Base-by-base conservation (phyloP, 2,888 invertebrate species). In the Chromoteleia sp. region DNA sequence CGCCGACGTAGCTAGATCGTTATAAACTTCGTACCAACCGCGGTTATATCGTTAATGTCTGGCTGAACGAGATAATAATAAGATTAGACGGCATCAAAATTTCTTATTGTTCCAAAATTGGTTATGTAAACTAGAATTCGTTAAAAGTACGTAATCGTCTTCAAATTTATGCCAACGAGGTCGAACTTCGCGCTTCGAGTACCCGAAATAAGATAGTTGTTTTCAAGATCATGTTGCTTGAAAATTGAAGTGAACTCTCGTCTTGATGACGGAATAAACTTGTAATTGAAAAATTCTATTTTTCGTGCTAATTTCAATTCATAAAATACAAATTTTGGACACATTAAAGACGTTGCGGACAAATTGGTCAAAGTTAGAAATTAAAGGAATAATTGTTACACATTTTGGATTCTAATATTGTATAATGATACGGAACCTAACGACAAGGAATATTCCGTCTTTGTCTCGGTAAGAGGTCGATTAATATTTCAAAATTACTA, bases 401-500 rank as follows among this genome's bases (percentile, higher is more conserved):
- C n/a, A n/a, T n/a, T 33, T 33, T 33, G 10, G 6, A 33, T 8
- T 8, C 7, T 33, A 33, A 33, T 10, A 10, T 1, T 33, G 10
- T 1, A 5, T 1, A 33, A 1, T 43, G 8, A 17, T 1, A 43
- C 6, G 6, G 12, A 43, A 43, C 6, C 15, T n/a, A 19, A n/a
- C n/a, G n/a, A n/a, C n/a, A n/a, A n/a, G n/a, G n/a, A n/a, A n/a
- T n/a, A n/a, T n/a, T n/a, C n/a, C n/a, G n/a, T 10, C 29, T 12
- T 43, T 43, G 59, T 30, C 43, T 15, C 33, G n/a, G 19, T 6
- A 19, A 19, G 19, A 8, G 19, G 12, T 48, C 17, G 15, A 45
- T 30, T 63, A 48, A 63, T 48, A 63, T 21, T 63, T 12, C 36
- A 17, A 63, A 63, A 63, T 36, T 63, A 63, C 19, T 33, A 2